phyloP scores from a whole-genome alignment of 2,888 invertebrate genomes.

The Chesias legatella region DNA sequence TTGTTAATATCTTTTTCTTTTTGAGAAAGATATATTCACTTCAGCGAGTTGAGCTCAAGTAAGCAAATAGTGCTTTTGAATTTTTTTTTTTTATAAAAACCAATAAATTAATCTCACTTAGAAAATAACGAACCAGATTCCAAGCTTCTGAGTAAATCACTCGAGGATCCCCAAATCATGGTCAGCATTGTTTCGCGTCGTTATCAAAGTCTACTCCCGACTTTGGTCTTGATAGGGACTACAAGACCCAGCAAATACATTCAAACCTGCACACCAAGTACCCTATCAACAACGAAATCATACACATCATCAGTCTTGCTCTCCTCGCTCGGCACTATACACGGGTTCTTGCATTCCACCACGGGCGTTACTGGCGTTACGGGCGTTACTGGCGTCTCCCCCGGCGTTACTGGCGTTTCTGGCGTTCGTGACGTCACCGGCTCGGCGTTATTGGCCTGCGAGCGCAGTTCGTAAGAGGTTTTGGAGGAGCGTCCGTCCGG shows the following conservation, averaged over 20 bases:
- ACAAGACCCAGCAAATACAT: conserved; percentile 22
- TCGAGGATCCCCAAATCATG: no score
- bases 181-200: no score
- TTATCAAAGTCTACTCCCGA: no score
- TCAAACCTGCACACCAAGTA: conserved; percentile 91
- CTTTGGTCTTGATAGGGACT: conserved; percentile 13
- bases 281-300: conserved; percentile 91
- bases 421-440: conserved; percentile 2
- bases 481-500: conserved; percentile 73
- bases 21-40: no score
- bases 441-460: conserved; percentile 4
- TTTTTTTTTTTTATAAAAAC: no score
- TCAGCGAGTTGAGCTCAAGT: no score
- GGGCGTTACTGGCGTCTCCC: no score
- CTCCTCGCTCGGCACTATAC: conserved; percentile 48
- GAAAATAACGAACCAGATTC: no score
- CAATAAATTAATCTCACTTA: no score
- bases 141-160: no score
- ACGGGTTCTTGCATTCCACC: conserved; percentile 65
- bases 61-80: no score
- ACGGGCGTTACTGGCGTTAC: conserved; percentile 32
- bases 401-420: not conserved
- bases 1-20: no score
- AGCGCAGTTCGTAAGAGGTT: conserved; percentile 63
- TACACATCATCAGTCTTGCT: conserved; percentile 80